phyloP scores from a whole-genome alignment of 1,140 invertebrate genomes.

The Drosophila equinoxialis region DNA sequence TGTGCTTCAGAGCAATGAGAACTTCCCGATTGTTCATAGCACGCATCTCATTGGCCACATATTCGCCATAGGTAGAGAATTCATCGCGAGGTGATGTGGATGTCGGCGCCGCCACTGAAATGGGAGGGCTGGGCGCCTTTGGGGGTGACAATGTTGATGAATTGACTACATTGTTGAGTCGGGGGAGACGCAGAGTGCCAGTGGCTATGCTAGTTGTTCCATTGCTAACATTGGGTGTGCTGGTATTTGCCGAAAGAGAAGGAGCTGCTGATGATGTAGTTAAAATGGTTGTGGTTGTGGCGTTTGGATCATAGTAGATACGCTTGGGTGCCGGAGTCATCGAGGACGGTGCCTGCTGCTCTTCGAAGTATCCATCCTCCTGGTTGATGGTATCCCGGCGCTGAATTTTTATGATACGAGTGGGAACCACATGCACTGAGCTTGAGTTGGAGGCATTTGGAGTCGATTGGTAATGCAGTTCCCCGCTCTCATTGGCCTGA shows the following conservation, averaged over 20 bases:
- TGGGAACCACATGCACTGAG: conserved; percentile 62
- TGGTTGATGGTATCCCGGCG: conserved; percentile 56
- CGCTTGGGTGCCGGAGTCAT: conserved; percentile 51
- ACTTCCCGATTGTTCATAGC: conserved; percentile 70
- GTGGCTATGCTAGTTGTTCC: conserved; percentile 38
- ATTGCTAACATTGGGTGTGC: conserved; percentile 28
- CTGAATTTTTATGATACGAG: conserved; percentile 75
- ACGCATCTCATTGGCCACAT: conserved; percentile 80
- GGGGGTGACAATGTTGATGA: conserved; percentile 35
- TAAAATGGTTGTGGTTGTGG: conserved; percentile 51
- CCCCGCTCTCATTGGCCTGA: conserved; percentile 67
- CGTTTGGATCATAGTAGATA: conserved; percentile 60
- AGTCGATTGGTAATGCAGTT: conserved; percentile 61
- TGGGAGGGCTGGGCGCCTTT: conserved; percentile 48
- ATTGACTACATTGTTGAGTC: conserved; percentile 48
- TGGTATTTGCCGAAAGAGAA: conserved; percentile 29
- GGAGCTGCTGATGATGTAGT: conserved; percentile 38
- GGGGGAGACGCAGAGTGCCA: conserved; percentile 52
- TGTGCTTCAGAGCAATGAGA: conserved; percentile 77
- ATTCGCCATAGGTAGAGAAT: conserved; percentile 76
- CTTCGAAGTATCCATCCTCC: conserved; percentile 62
- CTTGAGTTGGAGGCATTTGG: conserved; percentile 31
- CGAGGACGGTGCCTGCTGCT: conserved; percentile 43
- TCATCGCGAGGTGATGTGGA: conserved; percentile 59
- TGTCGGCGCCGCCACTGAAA: conserved; percentile 29